Evolutionary conservation across 2,113 vertebrate species (phyloP), one percentile per base, ranked within the genome.

Genomic region (Syngnathus floridae): DNA sequence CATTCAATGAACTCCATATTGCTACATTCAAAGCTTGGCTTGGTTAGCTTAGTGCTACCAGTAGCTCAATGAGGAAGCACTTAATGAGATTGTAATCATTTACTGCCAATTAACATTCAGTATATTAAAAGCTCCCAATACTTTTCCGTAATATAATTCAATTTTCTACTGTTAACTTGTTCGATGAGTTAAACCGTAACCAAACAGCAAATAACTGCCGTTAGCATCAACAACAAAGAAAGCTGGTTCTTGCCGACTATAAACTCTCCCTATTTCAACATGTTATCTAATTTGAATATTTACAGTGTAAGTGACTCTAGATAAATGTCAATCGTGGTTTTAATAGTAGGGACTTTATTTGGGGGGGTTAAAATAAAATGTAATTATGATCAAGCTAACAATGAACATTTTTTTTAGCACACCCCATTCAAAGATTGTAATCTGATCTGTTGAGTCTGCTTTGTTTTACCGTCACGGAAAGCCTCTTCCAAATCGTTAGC

Each of bases 151-250:
- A 7, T n/a, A 49, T 19, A 4, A 3, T 31, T 6, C 5, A 35
- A 0, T 31, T 31, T 56, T 16, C 14, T 2, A 26, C 4, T 11
- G 7, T 2, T 13, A 7, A 7, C 67, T 26, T 43, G 6, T 43
- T 19, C 9, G 5, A 0, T 1, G 7, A 21, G 1, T 54, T 7
- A 12, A 13, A 16, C 63, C 21, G 74, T 31, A 64, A 38, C 31
- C 6, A 10, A 55, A 35, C n/a, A 57, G 57, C 31, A 21, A 49
- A 55, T 31, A 70, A 55, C 46, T 35, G 17, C 26, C 14, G 65
- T 69, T 71, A 72, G 66, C 71, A 36, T 56, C 41, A 52, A 48
- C 52, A 76, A 48, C 56, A 77, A 86, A 82, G 82, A 84, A 87
- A 87, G 79, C 82, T 56, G 71, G 38, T 26, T 61, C 10, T 62